phyloP scores from a whole-genome alignment of 2,888 invertebrate species.

The Ormyrus thymus region DNA sequence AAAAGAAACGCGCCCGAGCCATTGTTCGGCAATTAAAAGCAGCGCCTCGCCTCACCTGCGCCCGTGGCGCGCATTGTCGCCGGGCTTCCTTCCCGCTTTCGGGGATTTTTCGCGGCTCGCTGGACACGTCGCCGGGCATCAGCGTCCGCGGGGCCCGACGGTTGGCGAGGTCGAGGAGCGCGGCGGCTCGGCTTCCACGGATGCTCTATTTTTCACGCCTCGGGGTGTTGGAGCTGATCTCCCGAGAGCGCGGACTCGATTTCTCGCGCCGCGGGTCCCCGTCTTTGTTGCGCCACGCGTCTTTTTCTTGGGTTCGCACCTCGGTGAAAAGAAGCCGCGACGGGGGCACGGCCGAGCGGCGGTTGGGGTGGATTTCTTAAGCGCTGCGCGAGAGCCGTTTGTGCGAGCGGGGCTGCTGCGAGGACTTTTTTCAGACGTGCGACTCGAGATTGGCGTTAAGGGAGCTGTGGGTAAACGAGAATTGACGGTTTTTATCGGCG shows the following conservation, averaged over 20 bases:
- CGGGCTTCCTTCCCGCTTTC: not conserved
- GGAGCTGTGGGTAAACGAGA: no score
- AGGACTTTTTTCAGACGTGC: no score
- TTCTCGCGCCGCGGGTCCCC: not conserved
- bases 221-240: not conserved
- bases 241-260: not conserved
- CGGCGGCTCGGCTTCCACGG: not conserved
- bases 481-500: no score
- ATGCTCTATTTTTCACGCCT: conserved; percentile 21
- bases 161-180: not conserved
- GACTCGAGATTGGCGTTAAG: no score
- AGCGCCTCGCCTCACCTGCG: conserved; percentile 70
- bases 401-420: no score
- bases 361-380: not conserved
- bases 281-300: conserved; percentile 40
- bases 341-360: not conserved
- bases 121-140: conserved; percentile 66
- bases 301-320: conserved; percentile 45
- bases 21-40: conserved; percentile 74
- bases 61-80: conserved; percentile 54
- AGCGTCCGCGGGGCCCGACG: conserved; percentile 8
- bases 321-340: conserved; percentile 14
- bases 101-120: conserved; percentile 66
- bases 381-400: not conserved
- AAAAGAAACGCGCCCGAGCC: conserved; percentile 45